Evolutionary conservation across 2,888 invertebrate genomes (phyloP), one percentile per base, ranked within the genome.

Genomic region (Drosophila falleni): DNA sequence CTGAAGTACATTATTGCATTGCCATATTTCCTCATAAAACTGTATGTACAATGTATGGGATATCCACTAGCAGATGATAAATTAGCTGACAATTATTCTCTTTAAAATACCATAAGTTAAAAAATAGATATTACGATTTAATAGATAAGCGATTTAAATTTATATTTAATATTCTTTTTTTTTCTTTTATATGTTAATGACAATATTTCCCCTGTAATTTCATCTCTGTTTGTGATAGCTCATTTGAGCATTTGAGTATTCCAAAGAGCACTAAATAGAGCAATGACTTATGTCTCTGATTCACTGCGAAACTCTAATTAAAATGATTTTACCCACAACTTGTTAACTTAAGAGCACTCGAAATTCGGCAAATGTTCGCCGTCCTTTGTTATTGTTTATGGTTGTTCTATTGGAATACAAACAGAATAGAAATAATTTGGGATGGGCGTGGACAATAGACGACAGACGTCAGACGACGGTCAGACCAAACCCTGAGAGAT

Each of bases 341-440:
- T 44, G 44, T 29, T 53, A 31, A 13, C 54, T 29, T 44, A 39
- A 49, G 69, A 59, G 19, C 37, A 58, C 39, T n/a, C n/a, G n/a
- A n/a, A n/a, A 46, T 62, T 60, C 13, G 10, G 42, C 16, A 49
- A 41, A 65, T 31, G 26, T 19, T 13, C 13, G 6, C 16, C 13
- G 41, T 44, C 26, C 35, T 62, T 66, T 49, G 49, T 56, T 66
- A 63, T 74, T 66, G 54, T 61, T 67, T 71, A 71, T 63, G 56
- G 58, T 15, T 71, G 26, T 54, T 54, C 29, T 31, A 61, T 55
- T 50, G 50, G 39, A 62, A 59, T 54, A 42, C 44, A 59, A 65
- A 74, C 60, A 69, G 39, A 62, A 74, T 51, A 64, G 33, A 47
- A 26, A 26, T 31, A 33, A 23, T 29, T 46, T 15, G 64, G 49